phyloP scores from a whole-genome alignment of 2,888 invertebrate genomes.

The Cheilosia vernalis region DNA sequence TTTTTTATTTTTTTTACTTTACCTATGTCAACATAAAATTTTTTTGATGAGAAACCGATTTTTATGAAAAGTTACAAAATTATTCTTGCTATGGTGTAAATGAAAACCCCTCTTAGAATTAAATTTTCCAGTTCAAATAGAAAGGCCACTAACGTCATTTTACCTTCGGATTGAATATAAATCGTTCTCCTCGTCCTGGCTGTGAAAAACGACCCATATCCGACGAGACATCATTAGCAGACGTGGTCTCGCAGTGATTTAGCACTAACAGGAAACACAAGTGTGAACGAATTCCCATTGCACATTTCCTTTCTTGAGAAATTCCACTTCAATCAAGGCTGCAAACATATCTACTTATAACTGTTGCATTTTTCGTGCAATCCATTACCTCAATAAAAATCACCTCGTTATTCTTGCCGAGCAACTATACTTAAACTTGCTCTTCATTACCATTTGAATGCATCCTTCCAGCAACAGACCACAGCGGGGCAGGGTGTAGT shows the following conservation, averaged over 20 bases:
- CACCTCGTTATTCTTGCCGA: conserved; percentile 24
- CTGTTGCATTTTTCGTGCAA: conserved; percentile 22
- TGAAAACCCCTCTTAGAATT: no score
- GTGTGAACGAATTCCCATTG: neutral
- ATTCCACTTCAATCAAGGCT: conserved; percentile 18
- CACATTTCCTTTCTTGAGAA: neutral
- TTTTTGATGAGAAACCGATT: no score
- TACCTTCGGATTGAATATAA: no score
- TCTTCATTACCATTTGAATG: conserved; percentile 46
- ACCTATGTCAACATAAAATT: no score
- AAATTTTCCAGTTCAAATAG: no score
- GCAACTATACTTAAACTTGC: conserved; percentile 28
- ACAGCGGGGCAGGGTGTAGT: conserved; percentile 4
- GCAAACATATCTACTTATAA: neutral
- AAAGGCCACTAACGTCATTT: no score
- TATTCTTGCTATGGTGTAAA: rapidly evolving
- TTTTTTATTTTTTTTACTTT: no score
- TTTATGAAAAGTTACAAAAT: no score
- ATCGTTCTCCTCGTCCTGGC: no score
- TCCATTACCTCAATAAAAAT: conserved; percentile 23
- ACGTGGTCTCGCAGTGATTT: neutral
- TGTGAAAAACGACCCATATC: neutral
- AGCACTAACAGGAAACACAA: neutral
- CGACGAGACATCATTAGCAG: neutral
- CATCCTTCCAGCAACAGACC: conserved; percentile 18